Evolutionary conservation across 1,140 invertebrate species (phyloP).

Genomic region (Triops longicaudatus): DNA sequence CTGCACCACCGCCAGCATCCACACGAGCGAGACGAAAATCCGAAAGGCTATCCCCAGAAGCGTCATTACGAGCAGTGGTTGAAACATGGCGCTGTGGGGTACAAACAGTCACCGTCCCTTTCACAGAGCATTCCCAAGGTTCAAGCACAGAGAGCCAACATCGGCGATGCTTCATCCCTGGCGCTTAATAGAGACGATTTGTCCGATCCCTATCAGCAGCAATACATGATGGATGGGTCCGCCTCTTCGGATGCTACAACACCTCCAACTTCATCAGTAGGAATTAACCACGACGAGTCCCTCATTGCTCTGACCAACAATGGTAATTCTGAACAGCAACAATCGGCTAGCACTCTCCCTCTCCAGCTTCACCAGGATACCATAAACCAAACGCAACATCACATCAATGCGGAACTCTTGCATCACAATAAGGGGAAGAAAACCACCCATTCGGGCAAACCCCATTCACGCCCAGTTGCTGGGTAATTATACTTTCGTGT

Average conservation of each 20-base stretch:
- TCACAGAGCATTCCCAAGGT: background rate
- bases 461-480: background rate
- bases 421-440: constrained; percentile 8
- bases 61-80: constrained; percentile 2
- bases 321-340: background rate
- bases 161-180: background rate
- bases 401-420: background rate
- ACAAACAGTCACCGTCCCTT: background rate
- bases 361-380: background rate
- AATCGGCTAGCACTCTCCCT: background rate
- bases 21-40: background rate
- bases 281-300: background rate
- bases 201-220: background rate
- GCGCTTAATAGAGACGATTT: background rate
- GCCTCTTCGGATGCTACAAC: background rate
- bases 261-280: background rate
- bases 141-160: background rate
- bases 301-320: background rate
- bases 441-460: background rate
- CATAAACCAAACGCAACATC: background rate
- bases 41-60: constrained; percentile 9
- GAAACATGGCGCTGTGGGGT: background rate
- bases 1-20: background rate
- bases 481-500: background rate
- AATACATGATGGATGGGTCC: background rate